A percentile compares a stretch with the other conserved stretches of the same genome.
These are phyloP conservation scores for Salvator merianae DNA, from an alignment of 2,113 vertebrate species.

Conservation along the genomic window DNA sequence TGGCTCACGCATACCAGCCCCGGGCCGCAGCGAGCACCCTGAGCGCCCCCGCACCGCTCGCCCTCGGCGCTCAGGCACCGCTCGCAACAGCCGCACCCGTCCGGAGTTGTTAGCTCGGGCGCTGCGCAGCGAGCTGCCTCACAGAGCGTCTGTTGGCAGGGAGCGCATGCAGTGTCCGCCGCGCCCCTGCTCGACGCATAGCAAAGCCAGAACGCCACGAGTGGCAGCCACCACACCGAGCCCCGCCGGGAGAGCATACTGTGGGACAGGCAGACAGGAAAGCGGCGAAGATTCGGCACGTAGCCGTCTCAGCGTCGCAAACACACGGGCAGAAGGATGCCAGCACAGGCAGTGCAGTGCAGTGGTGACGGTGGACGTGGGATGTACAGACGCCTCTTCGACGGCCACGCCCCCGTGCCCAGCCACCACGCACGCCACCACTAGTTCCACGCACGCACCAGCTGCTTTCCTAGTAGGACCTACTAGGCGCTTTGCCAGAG, in stretches of 20 bases:
- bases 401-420: background rate
- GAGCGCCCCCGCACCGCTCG: conserved; percentile 61
- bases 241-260: background rate
- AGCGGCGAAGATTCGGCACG: background rate
- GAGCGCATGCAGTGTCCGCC: conserved; percentile 44
- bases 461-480: background rate
- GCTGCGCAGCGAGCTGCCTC: conserved; percentile 48
- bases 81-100: conserved; percentile 71
- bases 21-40: conserved; percentile 65
- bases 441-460: background rate
- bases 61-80: conserved; percentile 57
- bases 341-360: background rate
- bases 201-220: conserved; percentile 9
- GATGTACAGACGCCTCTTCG: background rate
- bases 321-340: background rate
- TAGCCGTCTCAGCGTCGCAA: background rate
- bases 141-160: conserved; percentile 59
- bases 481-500: background rate
- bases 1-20: conserved; percentile 71
- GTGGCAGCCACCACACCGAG: conserved; percentile 26
- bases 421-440: background rate
- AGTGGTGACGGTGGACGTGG: too few relatives aligned
- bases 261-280: background rate
- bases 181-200: background rate
- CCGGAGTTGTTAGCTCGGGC: conserved; percentile 60